These are phyloP conservation scores for Cecropterus lyciades DNA, from an alignment of 1,140 invertebrate genomes.

Conservation along the genomic window DNA sequence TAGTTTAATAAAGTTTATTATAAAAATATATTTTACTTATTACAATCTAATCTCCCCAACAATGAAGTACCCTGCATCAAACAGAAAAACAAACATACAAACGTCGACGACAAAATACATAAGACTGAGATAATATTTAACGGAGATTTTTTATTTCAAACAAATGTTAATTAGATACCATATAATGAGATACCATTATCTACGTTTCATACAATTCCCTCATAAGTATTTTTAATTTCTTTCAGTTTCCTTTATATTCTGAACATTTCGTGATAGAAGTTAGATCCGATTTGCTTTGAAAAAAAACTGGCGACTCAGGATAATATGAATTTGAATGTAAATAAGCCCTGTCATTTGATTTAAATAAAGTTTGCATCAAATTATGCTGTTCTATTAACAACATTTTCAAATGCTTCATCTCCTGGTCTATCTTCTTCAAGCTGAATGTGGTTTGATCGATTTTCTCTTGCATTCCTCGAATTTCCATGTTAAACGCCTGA, in stretches of 20 bases:
- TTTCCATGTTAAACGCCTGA: conserved; percentile 68
- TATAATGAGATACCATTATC: background rate
- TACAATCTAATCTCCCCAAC: background rate
- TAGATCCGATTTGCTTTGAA: conserved; percentile 54
- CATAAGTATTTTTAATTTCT: background rate
- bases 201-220: background rate
- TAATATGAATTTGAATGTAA: conserved; percentile 45
- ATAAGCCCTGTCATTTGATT: conserved; percentile 50
- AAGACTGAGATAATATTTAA: conserved; percentile 4
- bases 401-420: conserved; percentile 73
- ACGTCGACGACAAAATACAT: background rate
- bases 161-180: conserved; percentile 1
- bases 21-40: background rate
- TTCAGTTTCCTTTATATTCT: conserved; percentile 3
- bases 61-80: conserved; percentile 23
- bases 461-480: conserved; percentile 77
- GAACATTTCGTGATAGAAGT: conserved; percentile 38
- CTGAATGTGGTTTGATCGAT: conserved; percentile 78
- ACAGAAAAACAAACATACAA: conserved; percentile 4
- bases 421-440: conserved; percentile 77
- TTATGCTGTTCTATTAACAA: conserved; percentile 69
- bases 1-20: background rate
- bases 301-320: conserved; percentile 63
- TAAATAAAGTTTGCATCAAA: conserved; percentile 67
- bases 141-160: conserved; percentile 5